Base-by-base conservation (phyloP, 64 coral and sea anemone species). In the Stichodactyla helianthus region DNA sequence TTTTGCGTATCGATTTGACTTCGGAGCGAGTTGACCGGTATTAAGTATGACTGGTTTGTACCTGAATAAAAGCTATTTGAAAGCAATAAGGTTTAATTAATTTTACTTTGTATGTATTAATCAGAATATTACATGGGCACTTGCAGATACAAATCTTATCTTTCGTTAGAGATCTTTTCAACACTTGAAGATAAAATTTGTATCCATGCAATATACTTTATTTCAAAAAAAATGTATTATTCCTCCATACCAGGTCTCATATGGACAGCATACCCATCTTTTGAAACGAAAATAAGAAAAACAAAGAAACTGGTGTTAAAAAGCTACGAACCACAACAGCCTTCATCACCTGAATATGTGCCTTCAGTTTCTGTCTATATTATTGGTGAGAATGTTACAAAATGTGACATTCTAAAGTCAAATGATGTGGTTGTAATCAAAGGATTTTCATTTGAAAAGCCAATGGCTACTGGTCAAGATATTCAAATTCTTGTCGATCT, bases 251-350 rank as follows among this genome's bases (percentile, higher is more conserved):
- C 80, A 90, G 88, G 88, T 67, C 22, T 77, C 8, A n/a, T 90
- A 54, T 54, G 6, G 4, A 77, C 82, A 57, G 88, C 71, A 7
- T 31, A 90, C 18, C 53, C 82, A 83, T 83, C 60, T 71, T 59
- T 85, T 77, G 12, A 22, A 28, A 90, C 82, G 59, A 54, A 55
- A 20, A 90, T n/a, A 85, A 51, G 82, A 2, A 71, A 55, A 44
- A 85, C 60, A 9, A 90, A 59, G 71, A 90, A 90, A 62, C 6
- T 90, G 22, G 23, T 44, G 13, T 71, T 90, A 6, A 89, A 59
- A 84, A 82, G 83, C 83, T 51, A 23, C 25, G 4, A 74, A 10
- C 23, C 8, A 74, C 68, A 27, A 26, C 68, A 28, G 25, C 12
- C 68, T 27, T 12, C 26, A 35, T 74, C 68, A 10, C 7, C 26